A percentile compares a stretch with the other conserved stretches of the same genome.
Conservation (phyloP, 2,797 vertebrate genomes). For the Pantherophis vulpinus region DNA sequence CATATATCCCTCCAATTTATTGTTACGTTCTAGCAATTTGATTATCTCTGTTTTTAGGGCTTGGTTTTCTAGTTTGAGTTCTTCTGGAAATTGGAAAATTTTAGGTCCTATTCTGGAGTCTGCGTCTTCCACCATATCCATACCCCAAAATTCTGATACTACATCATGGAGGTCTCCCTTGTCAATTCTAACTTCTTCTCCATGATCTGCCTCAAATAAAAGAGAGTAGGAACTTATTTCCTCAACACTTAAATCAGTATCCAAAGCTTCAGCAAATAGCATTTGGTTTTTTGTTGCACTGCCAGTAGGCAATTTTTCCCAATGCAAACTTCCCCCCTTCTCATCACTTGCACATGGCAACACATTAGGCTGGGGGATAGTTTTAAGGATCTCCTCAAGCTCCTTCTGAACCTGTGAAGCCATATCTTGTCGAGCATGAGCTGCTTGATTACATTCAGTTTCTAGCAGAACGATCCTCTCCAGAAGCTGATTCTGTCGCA, state of each 20-base stretch:
- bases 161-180: constrained; percentile 71
- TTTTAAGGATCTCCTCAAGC: constrained; percentile 43
- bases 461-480: constrained; percentile 40
- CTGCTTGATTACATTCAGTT: constrained; percentile 50
- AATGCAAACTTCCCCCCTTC: constrained; percentile 47
- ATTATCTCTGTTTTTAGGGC: constrained; percentile 65
- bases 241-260: constrained; percentile 59
- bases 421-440: constrained; percentile 56
- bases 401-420: constrained; percentile 46
- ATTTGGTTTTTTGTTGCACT: constrained; percentile 42
- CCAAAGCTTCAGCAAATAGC: constrained; percentile 50
- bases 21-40: constrained; percentile 58
- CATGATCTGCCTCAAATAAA: constrained; percentile 51
- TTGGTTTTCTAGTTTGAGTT: constrained; percentile 68
- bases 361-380: constrained; percentile 21
- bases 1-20: constrained; percentile 56
- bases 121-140: constrained; percentile 66
- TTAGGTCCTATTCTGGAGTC: constrained; percentile 56
- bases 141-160: constrained; percentile 74
- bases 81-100: constrained; percentile 57
- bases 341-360: background rate
- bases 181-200: constrained; percentile 55
- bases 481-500: constrained; percentile 29
- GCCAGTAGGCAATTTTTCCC: constrained; percentile 39
- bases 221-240: constrained; percentile 53